Percentiles rank a stretch among this genome's conserved stretches.
phyloP scores from a whole-genome alignment of 2,888 invertebrate species.

The Metellina segmentata region DNA sequence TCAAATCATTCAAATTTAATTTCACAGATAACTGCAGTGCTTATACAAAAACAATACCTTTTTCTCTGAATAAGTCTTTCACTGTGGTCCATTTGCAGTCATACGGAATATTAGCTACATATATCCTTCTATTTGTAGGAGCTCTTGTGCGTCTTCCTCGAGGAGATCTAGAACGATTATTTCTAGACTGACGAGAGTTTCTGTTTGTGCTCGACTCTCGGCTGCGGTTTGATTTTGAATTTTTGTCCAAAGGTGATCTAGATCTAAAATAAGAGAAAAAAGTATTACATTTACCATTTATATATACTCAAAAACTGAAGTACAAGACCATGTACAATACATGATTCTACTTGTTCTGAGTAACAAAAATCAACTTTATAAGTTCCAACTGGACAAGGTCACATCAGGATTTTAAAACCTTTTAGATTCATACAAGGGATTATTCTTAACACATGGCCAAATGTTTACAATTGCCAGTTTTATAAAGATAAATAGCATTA shows the following conservation, averaged over 20 bases:
- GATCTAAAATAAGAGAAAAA: constrained; percentile 46
- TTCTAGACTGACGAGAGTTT: constrained; percentile 61
- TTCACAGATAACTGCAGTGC: not conserved
- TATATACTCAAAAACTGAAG: not conserved
- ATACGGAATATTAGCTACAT: constrained; percentile 97
- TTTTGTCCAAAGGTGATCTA: constrained; percentile 74
- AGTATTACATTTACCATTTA: too few species aligned
- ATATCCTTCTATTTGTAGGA: constrained; percentile 84
- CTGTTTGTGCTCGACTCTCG: constrained; percentile 64
- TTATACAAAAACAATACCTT: constrained; percentile 81
- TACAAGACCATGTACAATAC: too few species aligned
- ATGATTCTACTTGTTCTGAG: too few species aligned
- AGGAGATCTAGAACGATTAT: constrained; percentile 68
- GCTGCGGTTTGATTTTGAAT: constrained; percentile 44
- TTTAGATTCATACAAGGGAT: too few species aligned
- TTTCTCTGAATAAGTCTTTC: constrained; percentile 94
- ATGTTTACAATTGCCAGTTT: too few species aligned
- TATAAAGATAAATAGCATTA: too few species aligned
- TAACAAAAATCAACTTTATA: not conserved
- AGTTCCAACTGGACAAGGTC: not conserved
- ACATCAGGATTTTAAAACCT: not conserved
- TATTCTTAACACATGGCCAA: too few species aligned
- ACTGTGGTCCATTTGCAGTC: constrained; percentile 92
- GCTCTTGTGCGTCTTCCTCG: constrained; percentile 77
- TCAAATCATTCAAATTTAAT: not conserved